Evolutionary conservation across 2,113 vertebrate species (phyloP).

Genomic region (Numida meleagris): DNA sequence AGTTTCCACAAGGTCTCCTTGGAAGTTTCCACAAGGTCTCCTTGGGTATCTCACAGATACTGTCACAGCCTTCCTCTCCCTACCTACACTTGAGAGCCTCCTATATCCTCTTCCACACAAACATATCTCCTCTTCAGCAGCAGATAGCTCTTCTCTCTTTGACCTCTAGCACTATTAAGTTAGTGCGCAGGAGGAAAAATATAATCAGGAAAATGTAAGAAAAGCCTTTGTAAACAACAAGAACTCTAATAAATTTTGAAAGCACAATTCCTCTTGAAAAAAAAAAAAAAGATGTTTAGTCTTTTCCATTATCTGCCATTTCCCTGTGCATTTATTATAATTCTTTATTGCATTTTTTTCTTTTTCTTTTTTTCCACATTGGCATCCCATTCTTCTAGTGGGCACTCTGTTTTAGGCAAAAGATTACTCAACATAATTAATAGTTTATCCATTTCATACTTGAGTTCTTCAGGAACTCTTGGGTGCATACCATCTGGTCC

Average conservation of each 20-base stretch:
- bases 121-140: not conserved
- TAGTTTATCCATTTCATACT: not conserved
- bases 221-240: not conserved
- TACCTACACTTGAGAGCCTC: not conserved
- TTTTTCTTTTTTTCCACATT: not conserved
- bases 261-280: rapidly evolving
- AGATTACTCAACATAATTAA: not conserved
- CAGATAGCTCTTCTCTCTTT: not conserved
- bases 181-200: not conserved
- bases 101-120: not conserved
- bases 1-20: not conserved
- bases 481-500: not conserved
- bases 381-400: not conserved
- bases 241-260: not conserved
- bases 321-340: not conserved
- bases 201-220: not conserved
- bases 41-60: not conserved
- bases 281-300: not conserved
- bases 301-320: not conserved
- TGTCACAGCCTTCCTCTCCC: not conserved
- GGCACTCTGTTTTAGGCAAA: not conserved
- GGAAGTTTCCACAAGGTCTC: not conserved
- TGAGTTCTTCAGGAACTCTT: slow-evolving; percentile 5
- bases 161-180: not conserved
- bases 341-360: not conserved